Conservation (phyloP, 1,140 invertebrate species). For the Brachionus asplanchnoidis region DNA sequence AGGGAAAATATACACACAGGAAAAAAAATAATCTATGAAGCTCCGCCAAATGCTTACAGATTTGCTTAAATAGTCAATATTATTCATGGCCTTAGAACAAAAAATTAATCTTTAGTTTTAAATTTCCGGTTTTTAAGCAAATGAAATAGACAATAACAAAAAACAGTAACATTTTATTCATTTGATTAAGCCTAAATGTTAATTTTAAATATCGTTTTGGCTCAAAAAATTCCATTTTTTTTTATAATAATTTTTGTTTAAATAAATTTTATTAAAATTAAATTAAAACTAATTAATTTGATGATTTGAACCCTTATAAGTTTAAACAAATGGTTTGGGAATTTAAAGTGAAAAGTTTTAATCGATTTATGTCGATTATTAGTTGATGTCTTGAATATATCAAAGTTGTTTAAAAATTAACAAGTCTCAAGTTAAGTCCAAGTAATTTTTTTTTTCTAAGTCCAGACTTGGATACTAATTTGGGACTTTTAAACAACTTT, state of each 20-base stretch:
- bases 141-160: neutral
- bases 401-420: too few relatives aligned
- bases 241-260: neutral
- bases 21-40: conserved; percentile 38
- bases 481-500: too few relatives aligned
- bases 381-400: too few relatives aligned
- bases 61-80: conserved; percentile 17
- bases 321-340: too few relatives aligned
- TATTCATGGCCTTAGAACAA: neutral
- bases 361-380: too few relatives aligned
- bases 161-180: neutral
- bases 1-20: neutral
- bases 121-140: neutral
- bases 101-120: neutral
- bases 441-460: too few relatives aligned
- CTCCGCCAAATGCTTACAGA: conserved; percentile 33
- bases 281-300: too few relatives aligned
- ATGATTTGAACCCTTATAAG: too few relatives aligned
- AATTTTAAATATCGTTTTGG: neutral
- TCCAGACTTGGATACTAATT: too few relatives aligned
- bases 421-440: too few relatives aligned
- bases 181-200: neutral
- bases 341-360: too few relatives aligned
- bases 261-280: neutral
- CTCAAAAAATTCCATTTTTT: neutral